A percentile compares a stretch with the other conserved stretches of the same genome.
Evolutionary conservation across 2,113 vertebrate genomes (phyloP).

Genomic region (Tachysurus vachellii): DNA sequence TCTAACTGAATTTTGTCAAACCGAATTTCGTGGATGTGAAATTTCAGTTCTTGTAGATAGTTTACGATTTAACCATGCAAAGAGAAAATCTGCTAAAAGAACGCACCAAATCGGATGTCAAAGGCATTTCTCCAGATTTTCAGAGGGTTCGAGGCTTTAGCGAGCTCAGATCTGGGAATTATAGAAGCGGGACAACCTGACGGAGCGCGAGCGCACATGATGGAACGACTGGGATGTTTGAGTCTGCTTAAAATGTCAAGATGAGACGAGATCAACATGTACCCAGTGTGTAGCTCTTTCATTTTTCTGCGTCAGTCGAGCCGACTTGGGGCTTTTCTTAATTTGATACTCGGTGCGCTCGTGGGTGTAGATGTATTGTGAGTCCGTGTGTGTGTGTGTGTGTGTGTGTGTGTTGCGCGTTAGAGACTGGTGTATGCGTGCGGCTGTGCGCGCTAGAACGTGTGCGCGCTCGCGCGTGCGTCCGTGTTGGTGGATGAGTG

Average conservation of each 20-base stretch:
- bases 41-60: not conserved
- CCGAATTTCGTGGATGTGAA: not conserved
- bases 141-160: too few relatives aligned
- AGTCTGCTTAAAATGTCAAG: not conserved
- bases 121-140: not conserved
- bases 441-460: not conserved
- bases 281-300: not conserved
- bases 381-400: not conserved
- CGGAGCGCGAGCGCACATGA: conserved; percentile 11
- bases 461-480: not conserved
- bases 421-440: not conserved
- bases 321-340: not conserved
- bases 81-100: not conserved
- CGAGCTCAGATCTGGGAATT: not conserved
- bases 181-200: conserved; percentile 30
- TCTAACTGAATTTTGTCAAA: not conserved
- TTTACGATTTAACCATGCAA: not conserved
- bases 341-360: not conserved
- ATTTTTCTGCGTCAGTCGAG: not conserved
- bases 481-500: conserved; percentile 23
- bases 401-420: not conserved
- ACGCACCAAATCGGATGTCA: not conserved
- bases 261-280: not conserved
- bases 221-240: not conserved
- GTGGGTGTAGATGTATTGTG: not conserved